Conservation (phyloP, 1,140 invertebrate species). For the Dufourea novaeangliae region DNA sequence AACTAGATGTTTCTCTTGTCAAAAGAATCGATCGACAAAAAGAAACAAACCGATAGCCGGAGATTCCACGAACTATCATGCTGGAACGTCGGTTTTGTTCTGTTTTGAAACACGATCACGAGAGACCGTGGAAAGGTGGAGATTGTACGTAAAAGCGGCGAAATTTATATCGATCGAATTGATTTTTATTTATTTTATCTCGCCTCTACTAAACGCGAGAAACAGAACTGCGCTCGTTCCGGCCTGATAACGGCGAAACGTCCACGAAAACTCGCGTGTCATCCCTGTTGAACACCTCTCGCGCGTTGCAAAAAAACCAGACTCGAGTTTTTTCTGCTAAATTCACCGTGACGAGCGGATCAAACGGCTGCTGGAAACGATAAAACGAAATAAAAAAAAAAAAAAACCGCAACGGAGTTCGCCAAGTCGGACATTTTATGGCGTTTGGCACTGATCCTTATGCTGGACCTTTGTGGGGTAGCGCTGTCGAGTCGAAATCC, state of each 20-base stretch:
- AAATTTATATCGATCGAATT: neutral
- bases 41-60: too few relatives aligned
- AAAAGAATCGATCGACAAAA: too few relatives aligned
- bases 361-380: neutral
- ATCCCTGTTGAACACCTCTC: neutral
- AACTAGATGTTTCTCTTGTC: too few relatives aligned
- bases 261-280: slow-evolving; percentile 24
- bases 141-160: too few relatives aligned
- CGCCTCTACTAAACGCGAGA: neutral
- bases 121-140: too few relatives aligned
- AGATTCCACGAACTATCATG: neutral
- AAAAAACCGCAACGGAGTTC: neutral
- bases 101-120: too few relatives aligned
- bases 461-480: slow-evolving; percentile 4
- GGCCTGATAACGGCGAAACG: slow-evolving; percentile 16
- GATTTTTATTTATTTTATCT: neutral
- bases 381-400: neutral
- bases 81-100: neutral
- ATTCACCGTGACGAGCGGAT: slow-evolving; percentile 7
- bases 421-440: slow-evolving; percentile 36
- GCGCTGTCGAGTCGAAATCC: neutral
- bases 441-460: slow-evolving; percentile 49
- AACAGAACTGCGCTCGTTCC: neutral
- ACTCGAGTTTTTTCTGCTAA: neutral
- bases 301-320: neutral